A percentile compares a stretch with the other conserved stretches of the same genome.
Evolutionary conservation across 2,113 vertebrate species (phyloP).

Genomic region (Heptranchias perlo): DNA sequence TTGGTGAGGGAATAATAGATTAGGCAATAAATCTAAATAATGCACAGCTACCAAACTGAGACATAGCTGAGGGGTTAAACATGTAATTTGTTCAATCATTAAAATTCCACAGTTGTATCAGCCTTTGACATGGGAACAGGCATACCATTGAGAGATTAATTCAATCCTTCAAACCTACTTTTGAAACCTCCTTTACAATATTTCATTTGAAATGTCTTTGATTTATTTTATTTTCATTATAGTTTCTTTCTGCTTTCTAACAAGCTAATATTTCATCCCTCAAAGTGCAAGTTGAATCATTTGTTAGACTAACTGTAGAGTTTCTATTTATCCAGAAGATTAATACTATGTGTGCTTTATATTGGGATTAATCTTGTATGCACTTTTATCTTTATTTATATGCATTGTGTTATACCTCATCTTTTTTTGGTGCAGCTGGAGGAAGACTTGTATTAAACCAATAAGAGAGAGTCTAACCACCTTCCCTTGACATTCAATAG

Average conservation of each 20-base stretch:
- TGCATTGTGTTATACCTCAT: neutral
- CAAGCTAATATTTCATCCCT: neutral
- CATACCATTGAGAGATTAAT: neutral
- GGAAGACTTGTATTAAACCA: too few species aligned
- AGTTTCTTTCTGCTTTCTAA: neutral
- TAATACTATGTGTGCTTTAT: neutral
- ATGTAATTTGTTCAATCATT: neutral
- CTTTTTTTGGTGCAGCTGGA: neutral
- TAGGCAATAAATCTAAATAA: neutral
- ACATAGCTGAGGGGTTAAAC: neutral
- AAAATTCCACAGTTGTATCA: neutral
- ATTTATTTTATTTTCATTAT: neutral
- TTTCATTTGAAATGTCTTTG: neutral
- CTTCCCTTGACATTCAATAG: too few species aligned
- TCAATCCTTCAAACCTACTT: neutral
- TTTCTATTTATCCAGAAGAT: neutral
- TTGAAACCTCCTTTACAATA: neutral
- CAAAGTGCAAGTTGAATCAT: neutral
- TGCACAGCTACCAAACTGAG: neutral
- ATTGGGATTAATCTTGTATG: neutral
- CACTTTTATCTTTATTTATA: too few species aligned
- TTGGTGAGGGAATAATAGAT: constrained; percentile 13
- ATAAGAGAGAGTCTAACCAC: too few species aligned
- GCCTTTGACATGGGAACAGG: neutral
- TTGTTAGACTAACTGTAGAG: too few species aligned